phyloP scores from a whole-genome alignment of 2,797 vertebrate genomes.

The Hafferia zeledoni region DNA sequence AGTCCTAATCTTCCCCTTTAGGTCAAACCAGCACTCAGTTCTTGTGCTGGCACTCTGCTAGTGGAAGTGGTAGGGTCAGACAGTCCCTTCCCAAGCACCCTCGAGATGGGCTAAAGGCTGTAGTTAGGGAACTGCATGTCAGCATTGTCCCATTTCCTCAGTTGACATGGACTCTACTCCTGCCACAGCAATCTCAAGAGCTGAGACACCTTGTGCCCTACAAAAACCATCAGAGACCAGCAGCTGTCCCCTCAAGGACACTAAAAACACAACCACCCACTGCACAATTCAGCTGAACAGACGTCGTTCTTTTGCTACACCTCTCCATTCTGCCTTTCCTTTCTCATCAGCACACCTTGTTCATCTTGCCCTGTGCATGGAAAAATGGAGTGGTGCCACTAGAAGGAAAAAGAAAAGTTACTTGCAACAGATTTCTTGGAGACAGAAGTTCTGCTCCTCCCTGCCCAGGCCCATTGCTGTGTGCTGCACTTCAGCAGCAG shows the following conservation, averaged over 20 bases:
- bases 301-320: fast-evolving
- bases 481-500: not conserved
- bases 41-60: not conserved
- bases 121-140: not conserved
- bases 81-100: not conserved
- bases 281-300: not conserved
- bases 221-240: not conserved
- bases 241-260: not conserved
- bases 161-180: not conserved
- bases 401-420: not conserved
- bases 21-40: not conserved
- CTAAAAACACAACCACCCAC: not conserved
- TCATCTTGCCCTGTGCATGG: no score
- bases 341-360: not conserved
- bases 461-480: not conserved
- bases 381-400: not conserved
- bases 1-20: not conserved
- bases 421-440: not conserved
- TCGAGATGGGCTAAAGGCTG: not conserved
- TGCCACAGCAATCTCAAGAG: not conserved
- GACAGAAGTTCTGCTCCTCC: not conserved
- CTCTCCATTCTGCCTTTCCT: not conserved
- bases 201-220: not conserved
- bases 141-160: not conserved
- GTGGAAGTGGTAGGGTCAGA: not conserved